Conservation (phyloP, 2,113 vertebrate genomes). For the Crotalus helleri region DNA sequence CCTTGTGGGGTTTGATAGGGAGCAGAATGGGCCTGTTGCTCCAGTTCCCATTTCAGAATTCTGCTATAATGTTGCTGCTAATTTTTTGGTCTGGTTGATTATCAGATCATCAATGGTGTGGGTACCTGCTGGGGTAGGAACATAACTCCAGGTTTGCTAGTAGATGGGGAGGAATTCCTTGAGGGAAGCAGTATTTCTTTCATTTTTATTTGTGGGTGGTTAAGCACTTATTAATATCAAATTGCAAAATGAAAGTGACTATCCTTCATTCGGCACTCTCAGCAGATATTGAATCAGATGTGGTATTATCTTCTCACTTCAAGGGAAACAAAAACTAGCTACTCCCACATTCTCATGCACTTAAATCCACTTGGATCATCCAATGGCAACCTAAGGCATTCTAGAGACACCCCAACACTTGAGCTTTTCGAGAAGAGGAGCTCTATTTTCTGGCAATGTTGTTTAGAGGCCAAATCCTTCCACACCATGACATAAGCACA, state of each 20-base stretch:
- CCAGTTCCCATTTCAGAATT: neutral
- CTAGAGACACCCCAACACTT: neutral
- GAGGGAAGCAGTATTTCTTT: neutral
- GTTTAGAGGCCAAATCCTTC: neutral
- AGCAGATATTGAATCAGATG: conserved; percentile 13
- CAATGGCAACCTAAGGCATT: neutral
- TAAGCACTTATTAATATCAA: neutral
- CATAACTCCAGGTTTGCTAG: neutral
- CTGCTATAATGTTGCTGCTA: neutral
- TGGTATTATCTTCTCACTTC: neutral
- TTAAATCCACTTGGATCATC: neutral
- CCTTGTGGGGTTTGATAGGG: neutral
- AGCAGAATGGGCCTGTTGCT: neutral
- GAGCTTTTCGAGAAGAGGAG: neutral
- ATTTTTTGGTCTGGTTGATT: neutral
- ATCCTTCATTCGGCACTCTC: neutral
- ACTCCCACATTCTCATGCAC: neutral
- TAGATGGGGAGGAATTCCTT: neutral
- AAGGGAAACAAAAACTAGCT: neutral
- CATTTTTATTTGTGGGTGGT: neutral
- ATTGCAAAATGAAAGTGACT: neutral
- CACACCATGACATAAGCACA: neutral
- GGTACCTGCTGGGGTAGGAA: neutral
- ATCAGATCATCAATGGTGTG: neutral
- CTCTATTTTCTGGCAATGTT: too few relatives aligned